These are phyloP conservation scores for Chouioia cunea DNA, from an alignment of 2,888 invertebrate genomes.

Conservation along the genomic window DNA sequence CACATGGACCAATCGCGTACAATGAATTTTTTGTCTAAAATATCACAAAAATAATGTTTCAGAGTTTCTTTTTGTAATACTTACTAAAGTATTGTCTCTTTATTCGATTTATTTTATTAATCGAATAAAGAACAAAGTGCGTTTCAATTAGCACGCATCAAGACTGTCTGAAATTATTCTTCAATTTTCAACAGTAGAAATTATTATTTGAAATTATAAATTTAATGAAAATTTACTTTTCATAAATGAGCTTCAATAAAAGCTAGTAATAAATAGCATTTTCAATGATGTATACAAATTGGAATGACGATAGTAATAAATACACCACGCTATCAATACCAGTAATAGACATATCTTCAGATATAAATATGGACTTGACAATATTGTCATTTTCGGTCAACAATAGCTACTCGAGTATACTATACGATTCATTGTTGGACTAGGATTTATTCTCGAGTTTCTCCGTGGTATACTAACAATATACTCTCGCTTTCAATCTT, in stretches of 20 bases:
- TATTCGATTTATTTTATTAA: too few species aligned
- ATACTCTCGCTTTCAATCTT: conserved; percentile 54
- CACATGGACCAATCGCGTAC: conserved; percentile 76
- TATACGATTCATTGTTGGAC: conserved; percentile 69
- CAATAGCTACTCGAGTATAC: conserved; percentile 76
- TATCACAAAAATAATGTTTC: too few species aligned
- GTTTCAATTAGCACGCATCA: too few species aligned
- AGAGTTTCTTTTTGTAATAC: too few species aligned
- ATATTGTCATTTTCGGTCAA: too few species aligned
- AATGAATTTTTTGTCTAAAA: conserved; percentile 72
- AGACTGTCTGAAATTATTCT: too few species aligned
- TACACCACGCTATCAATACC: conserved; percentile 78
- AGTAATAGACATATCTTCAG: conserved; percentile 77
- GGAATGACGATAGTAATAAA: conserved; percentile 53
- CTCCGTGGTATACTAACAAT: conserved; percentile 63
- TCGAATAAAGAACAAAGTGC: too few species aligned
- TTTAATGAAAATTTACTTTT: too few species aligned
- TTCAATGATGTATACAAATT: not conserved
- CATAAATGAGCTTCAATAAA: not conserved
- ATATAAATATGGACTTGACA: too few species aligned
- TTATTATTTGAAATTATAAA: too few species aligned
- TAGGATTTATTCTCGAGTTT: conserved; percentile 62
- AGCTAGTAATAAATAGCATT: not conserved
- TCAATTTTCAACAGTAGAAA: too few species aligned
- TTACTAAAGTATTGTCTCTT: too few species aligned